phyloP scores from a whole-genome alignment of 2,888 invertebrate species.

The Rhogogaster chlorosoma region DNA sequence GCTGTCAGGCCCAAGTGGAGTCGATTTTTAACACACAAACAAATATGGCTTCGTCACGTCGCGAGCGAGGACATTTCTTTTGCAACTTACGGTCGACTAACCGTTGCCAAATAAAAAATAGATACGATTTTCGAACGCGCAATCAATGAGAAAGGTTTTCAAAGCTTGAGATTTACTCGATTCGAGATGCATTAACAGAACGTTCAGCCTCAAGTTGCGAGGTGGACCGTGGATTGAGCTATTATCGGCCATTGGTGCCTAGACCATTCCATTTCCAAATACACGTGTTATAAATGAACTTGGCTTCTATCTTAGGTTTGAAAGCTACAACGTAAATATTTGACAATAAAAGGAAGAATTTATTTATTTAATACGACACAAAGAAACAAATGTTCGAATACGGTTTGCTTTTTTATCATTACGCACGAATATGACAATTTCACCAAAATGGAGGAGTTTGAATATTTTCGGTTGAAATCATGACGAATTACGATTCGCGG shows the following conservation, averaged over 20 bases:
- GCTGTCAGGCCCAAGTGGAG: background rate
- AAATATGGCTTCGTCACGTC: background rate
- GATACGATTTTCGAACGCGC: background rate
- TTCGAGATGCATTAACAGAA: background rate
- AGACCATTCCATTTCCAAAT: background rate
- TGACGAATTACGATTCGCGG: background rate
- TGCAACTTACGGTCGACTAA: background rate
- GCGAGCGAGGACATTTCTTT: background rate
- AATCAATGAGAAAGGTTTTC: background rate
- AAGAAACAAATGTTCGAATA: too few species aligned
- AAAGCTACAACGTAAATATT: too few species aligned
- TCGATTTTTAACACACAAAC: slow-evolving; percentile 9
- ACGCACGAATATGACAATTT: too few species aligned
- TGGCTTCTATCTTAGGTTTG: too few species aligned
- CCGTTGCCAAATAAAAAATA: background rate
- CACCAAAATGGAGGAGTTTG: too few species aligned
- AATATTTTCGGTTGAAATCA: background rate
- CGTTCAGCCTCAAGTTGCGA: background rate
- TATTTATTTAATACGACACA: too few species aligned
- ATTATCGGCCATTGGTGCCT: background rate
- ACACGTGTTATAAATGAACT: too few species aligned
- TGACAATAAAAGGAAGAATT: too few species aligned
- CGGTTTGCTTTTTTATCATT: too few species aligned
- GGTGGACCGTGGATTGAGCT: background rate
- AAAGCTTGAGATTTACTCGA: background rate